Evolutionary conservation across 2,888 invertebrate genomes (phyloP).

Genomic region (Drosophila emarginata): DNA sequence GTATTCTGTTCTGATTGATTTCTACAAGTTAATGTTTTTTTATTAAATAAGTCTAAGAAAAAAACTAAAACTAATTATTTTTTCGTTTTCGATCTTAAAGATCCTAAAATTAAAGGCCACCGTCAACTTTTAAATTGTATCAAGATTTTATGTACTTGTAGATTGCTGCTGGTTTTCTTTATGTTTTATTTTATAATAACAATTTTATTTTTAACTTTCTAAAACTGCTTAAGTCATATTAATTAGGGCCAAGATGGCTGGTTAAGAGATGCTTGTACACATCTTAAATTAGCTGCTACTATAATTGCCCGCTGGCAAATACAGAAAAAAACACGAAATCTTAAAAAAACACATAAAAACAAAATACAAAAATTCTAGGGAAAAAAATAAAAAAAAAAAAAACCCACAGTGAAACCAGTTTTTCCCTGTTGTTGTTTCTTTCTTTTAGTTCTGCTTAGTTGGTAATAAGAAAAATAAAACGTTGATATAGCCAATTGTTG

Average conservation of each 20-base stretch:
- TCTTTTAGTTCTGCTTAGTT: background rate
- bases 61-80: too few species aligned
- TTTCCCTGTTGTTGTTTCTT: background rate
- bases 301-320: conserved; percentile 26
- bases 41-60: too few species aligned
- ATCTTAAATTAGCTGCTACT: conserved; percentile 46
- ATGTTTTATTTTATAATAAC: background rate
- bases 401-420: conserved; percentile 32
- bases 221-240: conserved; percentile 46
- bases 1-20: too few species aligned
- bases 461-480: conserved; percentile 2
- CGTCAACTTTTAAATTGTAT: too few species aligned
- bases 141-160: background rate
- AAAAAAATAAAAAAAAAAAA: conserved; percentile 3
- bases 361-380: background rate
- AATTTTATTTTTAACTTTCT: conserved; percentile 49
- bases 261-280: conserved; percentile 46
- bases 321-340: background rate
- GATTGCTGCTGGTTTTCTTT: background rate
- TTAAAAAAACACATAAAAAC: background rate
- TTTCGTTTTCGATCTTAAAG: too few species aligned
- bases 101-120: too few species aligned
- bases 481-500: conserved; percentile 48
- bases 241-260: conserved; percentile 41
- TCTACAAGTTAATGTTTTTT: too few species aligned